Evolutionary conservation across 1,140 invertebrate species (phyloP), one percentile per base, ranked within the genome.

Genomic region (Acromyrmex echinatior): DNA sequence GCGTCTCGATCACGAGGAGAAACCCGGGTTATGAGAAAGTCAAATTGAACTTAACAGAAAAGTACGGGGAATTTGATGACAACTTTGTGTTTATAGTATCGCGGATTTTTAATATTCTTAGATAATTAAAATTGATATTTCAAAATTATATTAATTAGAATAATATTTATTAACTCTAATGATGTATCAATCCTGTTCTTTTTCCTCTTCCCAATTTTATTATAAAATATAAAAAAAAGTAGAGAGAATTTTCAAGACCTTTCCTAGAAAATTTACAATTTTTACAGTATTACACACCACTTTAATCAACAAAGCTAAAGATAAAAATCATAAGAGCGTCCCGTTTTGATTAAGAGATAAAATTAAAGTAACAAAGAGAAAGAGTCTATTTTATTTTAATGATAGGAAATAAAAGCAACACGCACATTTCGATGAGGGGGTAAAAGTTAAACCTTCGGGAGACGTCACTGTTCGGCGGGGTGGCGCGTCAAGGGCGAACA

Each of bases 401-500:
- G 21, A 39, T 28, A 58, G 16, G 2, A 49, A 58, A 31, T 21
- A 49, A 31, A 49, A 49, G 56, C 16, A 53, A 28, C 65, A 25
- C 31, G 12, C 10, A 58, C 31, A 21, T 73, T 14, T 14, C 2
- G 18, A 45, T 4, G 35, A 5, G 28, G 16, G 16, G 18, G 21
- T 49, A n/a, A 6, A n/a, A 49, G 39, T 45, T 31, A 21, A 18
- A 62, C 12, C 53, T 51, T 25, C 18, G 18, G 1, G n/a, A 70
- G 56, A 62, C 80, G 45, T 58, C n/a, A 73, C 80, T 82, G 80
- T 49, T 3, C 25, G 25, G 25, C 35, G 39, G 80, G 65, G 70
- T 84, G 39, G 39, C 68, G 56, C 70, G 80, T 84, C 70, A 84
- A 74, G 80, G 80, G 80, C 70, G 60, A 84, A 56, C 39, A 21